Evolutionary conservation across 2,888 invertebrate genomes (phyloP), one percentile per base, ranked within the genome.

Genomic region (Xanthorhoe designata): DNA sequence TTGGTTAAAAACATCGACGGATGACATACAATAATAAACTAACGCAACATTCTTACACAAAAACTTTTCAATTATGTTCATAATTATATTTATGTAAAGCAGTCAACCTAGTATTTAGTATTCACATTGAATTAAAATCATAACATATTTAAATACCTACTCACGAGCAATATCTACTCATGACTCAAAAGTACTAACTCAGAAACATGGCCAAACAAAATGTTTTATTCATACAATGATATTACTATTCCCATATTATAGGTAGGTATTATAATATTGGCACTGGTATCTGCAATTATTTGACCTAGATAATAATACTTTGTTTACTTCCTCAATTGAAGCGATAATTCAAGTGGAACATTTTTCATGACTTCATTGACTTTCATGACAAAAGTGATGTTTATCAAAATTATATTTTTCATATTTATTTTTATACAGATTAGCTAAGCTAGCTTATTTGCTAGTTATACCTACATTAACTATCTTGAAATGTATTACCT

Each of bases 301-400:
- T 71, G 71, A 68, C 73, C 73, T 68, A 68, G 58, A 71, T 68
- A 56, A 50, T 50, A 45, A 49, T 62, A 50, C 60, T 61, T 52
- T 68, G 69, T 69, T 68, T 68, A 70, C 61, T 70, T 68, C 68
- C 66, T 68, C 38, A 47, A 17, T 51, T 57, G 10, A 38, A 49
- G 17, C 55, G 51, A 57, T 64, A 56, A 42, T 45, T 29, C 0
- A 38, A 62, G 4, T 51, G 45, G 42, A 32, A 32, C 54, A 53
- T 52, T 63, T 61, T 67, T 63, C 52, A 53, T 62, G 17, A 38
- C 52, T 63, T 55, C 57, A 42, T 42, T 42, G n/a, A n/a, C n/a
- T n/a, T n/a, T n/a, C n/a, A n/a, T n/a, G n/a, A 42, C 38, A 42
- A 42, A 38, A 42, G 0, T 24, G 4, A 32, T 7, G 32, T 42